Evolutionary conservation across 2,888 invertebrate species (phyloP).

Genomic region (Melitaea athalia): DNA sequence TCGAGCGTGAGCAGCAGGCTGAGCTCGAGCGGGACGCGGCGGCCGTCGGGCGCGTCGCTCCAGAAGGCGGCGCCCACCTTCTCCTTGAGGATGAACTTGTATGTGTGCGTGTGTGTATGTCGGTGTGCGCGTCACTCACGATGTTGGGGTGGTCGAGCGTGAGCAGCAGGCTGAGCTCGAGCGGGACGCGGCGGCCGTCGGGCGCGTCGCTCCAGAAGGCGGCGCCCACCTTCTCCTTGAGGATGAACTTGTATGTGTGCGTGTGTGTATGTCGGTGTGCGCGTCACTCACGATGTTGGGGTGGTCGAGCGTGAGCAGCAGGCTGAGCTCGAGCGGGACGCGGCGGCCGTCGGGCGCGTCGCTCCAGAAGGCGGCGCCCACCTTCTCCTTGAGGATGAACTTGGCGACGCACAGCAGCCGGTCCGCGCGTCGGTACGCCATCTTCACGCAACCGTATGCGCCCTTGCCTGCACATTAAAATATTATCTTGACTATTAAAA

Average conservation of each 20-base stretch:
- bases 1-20: slow-evolving; percentile 84
- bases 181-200: slow-evolving; percentile 80
- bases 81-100: slow-evolving; percentile 87
- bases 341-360: slow-evolving; percentile 77
- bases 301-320: slow-evolving; percentile 85
- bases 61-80: slow-evolving; percentile 86
- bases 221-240: slow-evolving; percentile 39
- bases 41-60: slow-evolving; percentile 80
- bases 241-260: slow-evolving; percentile 81
- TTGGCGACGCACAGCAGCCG: slow-evolving; percentile 85
- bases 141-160: slow-evolving; percentile 86
- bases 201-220: slow-evolving; percentile 84
- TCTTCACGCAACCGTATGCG: slow-evolving; percentile 87
- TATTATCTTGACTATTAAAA: too few relatives aligned
- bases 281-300: slow-evolving; percentile 84
- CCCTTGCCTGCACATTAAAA: slow-evolving; percentile 76
- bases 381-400: slow-evolving; percentile 86
- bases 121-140: slow-evolving; percentile 83
- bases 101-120: slow-evolving; percentile 79
- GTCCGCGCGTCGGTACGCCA: slow-evolving; percentile 84
- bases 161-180: slow-evolving; percentile 85
- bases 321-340: slow-evolving; percentile 85
- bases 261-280: background rate
- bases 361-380: slow-evolving; percentile 85
- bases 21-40: slow-evolving; percentile 84